A percentile compares a stretch with the other conserved stretches of the same genome.
Conservation (phyloP, 2,888 invertebrate genomes). For the Seira musarum region DNA sequence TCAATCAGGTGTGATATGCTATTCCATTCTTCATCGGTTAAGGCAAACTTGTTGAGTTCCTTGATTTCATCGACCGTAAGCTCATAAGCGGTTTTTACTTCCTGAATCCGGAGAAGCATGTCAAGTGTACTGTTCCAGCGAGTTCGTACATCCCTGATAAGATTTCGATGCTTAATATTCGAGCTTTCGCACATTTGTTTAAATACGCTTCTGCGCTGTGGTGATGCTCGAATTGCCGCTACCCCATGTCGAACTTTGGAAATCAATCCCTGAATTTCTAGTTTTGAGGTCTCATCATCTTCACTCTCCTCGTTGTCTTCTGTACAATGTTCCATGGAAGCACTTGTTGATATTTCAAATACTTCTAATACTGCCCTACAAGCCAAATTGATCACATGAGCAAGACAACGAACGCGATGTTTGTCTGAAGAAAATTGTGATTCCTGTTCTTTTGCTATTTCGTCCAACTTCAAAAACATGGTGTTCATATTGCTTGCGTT, state of each 20-base stretch:
- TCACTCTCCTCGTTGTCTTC: not conserved
- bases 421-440: not conserved
- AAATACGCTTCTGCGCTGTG: not conserved
- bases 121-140: slow-evolving; percentile 12
- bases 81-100: not conserved
- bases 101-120: not conserved
- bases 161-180: not conserved
- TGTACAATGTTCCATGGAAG: not conserved
- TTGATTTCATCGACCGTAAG: not conserved
- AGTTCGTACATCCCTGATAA: not conserved
- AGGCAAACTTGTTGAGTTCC: not conserved
- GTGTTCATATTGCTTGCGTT: slow-evolving; percentile 43
- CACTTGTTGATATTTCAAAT: no score
- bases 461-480: slow-evolving; percentile 7
- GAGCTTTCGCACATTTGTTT: not conserved
- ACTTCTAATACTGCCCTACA: slow-evolving; percentile 19
- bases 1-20: not conserved
- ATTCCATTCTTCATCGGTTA: not conserved
- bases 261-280: not conserved
- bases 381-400: slow-evolving; percentile 37
- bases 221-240: not conserved
- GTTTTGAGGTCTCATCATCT: not conserved
- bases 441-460: not conserved
- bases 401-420: slow-evolving; percentile 30
- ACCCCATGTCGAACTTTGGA: not conserved